phyloP scores from a whole-genome alignment of 2,888 invertebrate genomes.

The Suillia variegata region DNA sequence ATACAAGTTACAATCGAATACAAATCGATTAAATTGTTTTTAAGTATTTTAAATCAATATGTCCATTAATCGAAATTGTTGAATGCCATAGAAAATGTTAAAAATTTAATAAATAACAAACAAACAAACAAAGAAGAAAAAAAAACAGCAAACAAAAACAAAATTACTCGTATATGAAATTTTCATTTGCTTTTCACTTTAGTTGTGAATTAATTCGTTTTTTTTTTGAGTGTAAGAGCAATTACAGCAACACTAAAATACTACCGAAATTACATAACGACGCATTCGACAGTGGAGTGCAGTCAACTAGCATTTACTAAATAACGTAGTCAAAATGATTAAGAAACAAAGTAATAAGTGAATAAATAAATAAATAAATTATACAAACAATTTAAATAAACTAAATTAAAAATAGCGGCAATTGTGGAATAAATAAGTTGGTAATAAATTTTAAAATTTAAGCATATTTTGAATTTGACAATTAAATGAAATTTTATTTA shows the following conservation, averaged over 20 bases:
- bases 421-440: too few relatives aligned
- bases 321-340: too few relatives aligned
- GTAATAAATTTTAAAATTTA: too few relatives aligned
- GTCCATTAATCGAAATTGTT: too few relatives aligned
- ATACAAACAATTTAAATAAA: too few relatives aligned
- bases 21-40: not conserved
- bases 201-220: not conserved
- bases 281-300: not conserved
- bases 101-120: not conserved
- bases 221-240: not conserved
- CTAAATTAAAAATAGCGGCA: too few relatives aligned
- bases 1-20: too few relatives aligned
- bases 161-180: not conserved
- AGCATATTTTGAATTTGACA: too few relatives aligned
- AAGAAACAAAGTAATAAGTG: too few relatives aligned
- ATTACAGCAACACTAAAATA: constrained; percentile 10
- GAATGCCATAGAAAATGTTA: not conserved
- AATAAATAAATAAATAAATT: too few relatives aligned
- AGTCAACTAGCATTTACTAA: not conserved
- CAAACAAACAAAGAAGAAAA: not conserved
- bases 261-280: not conserved
- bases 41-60: not conserved
- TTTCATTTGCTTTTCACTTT: too few relatives aligned
- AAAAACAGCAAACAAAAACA: not conserved
- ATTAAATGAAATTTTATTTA: too few relatives aligned